These are phyloP conservation scores for Brachyhypopomus gauderio DNA, from an alignment of 2,113 vertebrate species.

Conservation along the genomic window DNA sequence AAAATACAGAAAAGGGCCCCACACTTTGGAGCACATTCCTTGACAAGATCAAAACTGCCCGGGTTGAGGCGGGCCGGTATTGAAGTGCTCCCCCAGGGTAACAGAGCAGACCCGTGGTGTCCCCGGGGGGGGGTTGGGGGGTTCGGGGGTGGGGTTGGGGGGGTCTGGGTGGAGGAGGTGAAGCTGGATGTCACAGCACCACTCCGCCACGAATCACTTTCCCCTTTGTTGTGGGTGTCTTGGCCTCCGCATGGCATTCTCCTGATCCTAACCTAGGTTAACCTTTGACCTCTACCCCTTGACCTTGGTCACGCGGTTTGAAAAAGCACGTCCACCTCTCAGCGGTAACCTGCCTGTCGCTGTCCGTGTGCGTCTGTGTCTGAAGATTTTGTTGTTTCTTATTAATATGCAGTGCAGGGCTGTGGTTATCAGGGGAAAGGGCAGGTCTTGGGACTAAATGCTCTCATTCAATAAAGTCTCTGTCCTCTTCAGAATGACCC, in stretches of 20 bases:
- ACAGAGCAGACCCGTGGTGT: not conserved
- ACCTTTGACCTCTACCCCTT: conserved; percentile 88
- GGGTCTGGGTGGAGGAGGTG: not conserved
- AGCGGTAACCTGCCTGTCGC: not conserved
- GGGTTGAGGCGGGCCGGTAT: conserved; percentile 55
- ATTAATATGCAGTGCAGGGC: not conserved
- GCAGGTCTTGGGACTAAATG: not conserved
- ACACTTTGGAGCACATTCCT: conserved; percentile 76
- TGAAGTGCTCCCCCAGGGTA: conserved; percentile 52
- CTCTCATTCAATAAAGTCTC: not conserved
- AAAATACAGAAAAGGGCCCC: conserved; percentile 74
- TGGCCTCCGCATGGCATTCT: conserved; percentile 68
- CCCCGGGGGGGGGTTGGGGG: conserved; percentile 9
- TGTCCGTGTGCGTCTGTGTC: not conserved
- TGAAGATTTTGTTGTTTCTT: not conserved
- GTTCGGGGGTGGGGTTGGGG: no score
- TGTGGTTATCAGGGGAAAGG: conserved; percentile 3
- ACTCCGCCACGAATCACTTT: conserved; percentile 70
- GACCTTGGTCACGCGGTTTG: conserved; percentile 57
- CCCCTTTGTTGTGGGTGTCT: conserved; percentile 80
- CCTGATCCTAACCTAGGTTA: conserved; percentile 82
- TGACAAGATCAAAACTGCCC: conserved; percentile 79
- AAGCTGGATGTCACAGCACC: conserved; percentile 71
- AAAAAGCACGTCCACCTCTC: not conserved
- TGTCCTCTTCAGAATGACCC: conserved; percentile 56